Base-by-base conservation (phyloP, 2,888 invertebrate species). In the Clusia tigrina region DNA sequence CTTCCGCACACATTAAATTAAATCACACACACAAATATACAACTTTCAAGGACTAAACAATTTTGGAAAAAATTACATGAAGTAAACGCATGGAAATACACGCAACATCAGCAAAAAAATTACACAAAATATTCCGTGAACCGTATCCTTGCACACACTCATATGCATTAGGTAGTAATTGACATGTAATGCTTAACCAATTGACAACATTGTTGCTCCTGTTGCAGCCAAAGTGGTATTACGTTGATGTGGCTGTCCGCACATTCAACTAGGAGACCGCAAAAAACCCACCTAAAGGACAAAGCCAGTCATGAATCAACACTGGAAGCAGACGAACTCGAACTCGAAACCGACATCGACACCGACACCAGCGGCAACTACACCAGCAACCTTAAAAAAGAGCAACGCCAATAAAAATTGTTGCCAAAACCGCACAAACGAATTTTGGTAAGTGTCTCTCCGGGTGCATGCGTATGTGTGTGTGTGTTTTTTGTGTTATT, bases 181-280 rank as follows among this genome's bases (percentile, higher is more conserved):
- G 74, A 74, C 75, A 74, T 76, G 74, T 74, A 74, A 76, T 74
- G 70, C 75, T 75, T 72, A 72, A 71, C 72, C 71, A 68, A 74
- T 73, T 72, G 74, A 73, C 76, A 74, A 70, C 48, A 48, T 48
- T 48, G 48, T 48, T 48, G 48, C 48, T 18, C 22, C 48, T 22
- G 22, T 15, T 48, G 48, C 48, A 48, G 48, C 48, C 5, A 5
- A 18, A 74, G 48, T 58, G 2, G 54, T 24, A 54, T 62, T 9
- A 48, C 22, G 48, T 48, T 20, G 48, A 48, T 48, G 60, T 55
- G 64, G 63, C 60, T 37, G 51, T 37, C 52, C 52, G 52, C 58
- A 58, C 51, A 58, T 52, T 51, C 52, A 58, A 52, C 32, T 52
- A 52, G 51, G 51, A 32, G 52, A 58, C 26, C 52, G n/a, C 22